Evolutionary conservation across 2,113 vertebrate species (phyloP), one percentile per base, ranked within the genome.

Genomic region (Macaca nemestrina): DNA sequence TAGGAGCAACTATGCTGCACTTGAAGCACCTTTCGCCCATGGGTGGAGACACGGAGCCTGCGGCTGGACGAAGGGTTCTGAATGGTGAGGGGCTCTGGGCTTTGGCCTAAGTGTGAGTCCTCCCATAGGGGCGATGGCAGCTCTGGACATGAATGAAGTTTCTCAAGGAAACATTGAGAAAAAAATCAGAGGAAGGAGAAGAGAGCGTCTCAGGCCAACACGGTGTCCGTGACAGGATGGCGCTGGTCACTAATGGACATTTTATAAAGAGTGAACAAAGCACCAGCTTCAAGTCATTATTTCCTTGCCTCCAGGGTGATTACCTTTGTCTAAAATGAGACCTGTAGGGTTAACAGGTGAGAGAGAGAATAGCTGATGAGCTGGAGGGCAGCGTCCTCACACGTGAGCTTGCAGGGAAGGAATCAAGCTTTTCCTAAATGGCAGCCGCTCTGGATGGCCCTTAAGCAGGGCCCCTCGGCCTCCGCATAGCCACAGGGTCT

Each of bases 21-120:
- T 3, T 10, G n/a, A 38, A 23, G 4, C 17, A n/a, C 2, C 17
- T 13, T 76, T 40, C 1, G 1, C 5, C 18, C 7, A 2, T 3
- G 12, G 2, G 55, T 43, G 40, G 7, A 12, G 52, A 45, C 27
- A 16, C 3, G 0, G 10, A 40, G 70, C 23, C 27, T 5, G 8
- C 8, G 1, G 6, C 10, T 59, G 20, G 22, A 38, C 6, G 5
- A 0, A 8, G 0, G 43, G 7, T 1, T 16, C 3, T 6, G 59
- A 3, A n/a, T 13, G 55, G 20, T 22, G 17, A 18, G 7, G 10
- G 9, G 7, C 8, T 27, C 32, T 14, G 40, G 32, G 73, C 12
- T n/a, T 27, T 5, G 17, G 32, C 6, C 7, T 1, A 5, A 30
- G 43, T 6, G 8, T 16, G 57, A 5, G 35, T 89, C 30, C 5